These are phyloP conservation scores for Steinernema feltiae DNA, from an alignment of 1,140 invertebrate species.

Conservation along the genomic window DNA sequence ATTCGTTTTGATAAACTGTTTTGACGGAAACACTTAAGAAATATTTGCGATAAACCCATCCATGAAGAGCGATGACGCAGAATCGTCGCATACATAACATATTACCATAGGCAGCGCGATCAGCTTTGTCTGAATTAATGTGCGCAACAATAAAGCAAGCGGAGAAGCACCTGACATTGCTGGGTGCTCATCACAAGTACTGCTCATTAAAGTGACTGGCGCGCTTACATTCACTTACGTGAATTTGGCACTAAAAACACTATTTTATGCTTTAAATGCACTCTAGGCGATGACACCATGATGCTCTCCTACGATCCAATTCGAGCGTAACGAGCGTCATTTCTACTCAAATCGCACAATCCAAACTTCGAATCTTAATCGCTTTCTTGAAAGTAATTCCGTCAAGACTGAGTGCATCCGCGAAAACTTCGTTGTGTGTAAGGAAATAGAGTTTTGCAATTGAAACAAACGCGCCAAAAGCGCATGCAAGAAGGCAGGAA, in stretches of 20 bases:
- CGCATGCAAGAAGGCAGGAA: too few relatives aligned
- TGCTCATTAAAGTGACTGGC: too few relatives aligned
- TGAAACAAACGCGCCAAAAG: background rate
- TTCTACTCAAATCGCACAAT: background rate
- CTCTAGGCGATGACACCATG: background rate
- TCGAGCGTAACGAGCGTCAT: background rate
- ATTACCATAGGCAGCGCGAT: background rate
- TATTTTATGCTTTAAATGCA: background rate
- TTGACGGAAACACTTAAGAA: background rate
- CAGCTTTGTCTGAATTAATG: background rate
- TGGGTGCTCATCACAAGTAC: background rate
- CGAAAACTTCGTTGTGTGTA: background rate
- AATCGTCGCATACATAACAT: slow-evolving; percentile 10
- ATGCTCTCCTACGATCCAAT: background rate
- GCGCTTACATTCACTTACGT: too few relatives aligned
- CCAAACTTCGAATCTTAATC: background rate
- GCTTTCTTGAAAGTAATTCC: background rate
- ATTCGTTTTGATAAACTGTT: slow-evolving; percentile 16
- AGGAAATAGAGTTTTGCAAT: background rate
- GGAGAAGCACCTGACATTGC: background rate
- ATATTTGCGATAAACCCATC: background rate
- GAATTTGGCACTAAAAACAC: too few relatives aligned
- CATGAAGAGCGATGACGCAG: background rate
- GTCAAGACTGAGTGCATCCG: background rate
- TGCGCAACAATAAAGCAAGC: background rate